phyloP scores from a whole-genome alignment of 2,797 vertebrate genomes.

The Clarias platycephalus region DNA sequence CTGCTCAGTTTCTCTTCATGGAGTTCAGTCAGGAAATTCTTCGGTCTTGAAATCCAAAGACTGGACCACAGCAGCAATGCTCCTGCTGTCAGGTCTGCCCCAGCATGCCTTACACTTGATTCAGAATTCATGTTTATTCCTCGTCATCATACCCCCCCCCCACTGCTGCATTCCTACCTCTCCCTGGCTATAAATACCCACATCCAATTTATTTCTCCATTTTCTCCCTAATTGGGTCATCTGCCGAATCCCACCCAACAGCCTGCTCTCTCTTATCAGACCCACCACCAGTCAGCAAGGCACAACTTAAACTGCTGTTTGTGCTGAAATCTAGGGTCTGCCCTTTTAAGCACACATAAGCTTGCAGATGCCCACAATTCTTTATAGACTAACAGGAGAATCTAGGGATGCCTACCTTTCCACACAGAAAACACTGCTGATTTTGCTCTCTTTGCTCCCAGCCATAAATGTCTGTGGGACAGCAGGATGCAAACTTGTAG shows the following conservation, averaged over 20 bases:
- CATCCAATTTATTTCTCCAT: not conserved
- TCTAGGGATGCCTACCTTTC: not conserved
- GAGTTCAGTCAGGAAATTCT: not conserved
- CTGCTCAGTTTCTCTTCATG: not conserved
- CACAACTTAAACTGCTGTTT: not conserved
- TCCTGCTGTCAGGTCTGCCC: not conserved
- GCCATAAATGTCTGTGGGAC: not conserved
- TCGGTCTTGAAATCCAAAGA: not conserved
- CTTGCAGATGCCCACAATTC: not conserved
- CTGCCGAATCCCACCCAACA: not conserved
- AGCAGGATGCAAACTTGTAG: not conserved
- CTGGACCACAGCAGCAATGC: not conserved
- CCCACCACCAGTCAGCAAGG: not conserved
- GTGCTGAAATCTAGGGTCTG: not conserved
- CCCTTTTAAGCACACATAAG: not conserved
- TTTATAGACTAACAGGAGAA: not conserved
- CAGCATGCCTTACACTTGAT: not conserved
- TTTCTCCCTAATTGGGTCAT: not conserved
- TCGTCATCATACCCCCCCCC: not conserved
- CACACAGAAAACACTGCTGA: not conserved
- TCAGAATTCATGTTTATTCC: not conserved
- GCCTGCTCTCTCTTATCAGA: not conserved
- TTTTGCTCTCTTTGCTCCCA: not conserved
- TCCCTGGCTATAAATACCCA: not conserved
- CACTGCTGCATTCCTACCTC: not conserved